These are phyloP conservation scores for Meandrusa payeni DNA, from an alignment of 2,888 invertebrate species.

Conservation along the genomic window DNA sequence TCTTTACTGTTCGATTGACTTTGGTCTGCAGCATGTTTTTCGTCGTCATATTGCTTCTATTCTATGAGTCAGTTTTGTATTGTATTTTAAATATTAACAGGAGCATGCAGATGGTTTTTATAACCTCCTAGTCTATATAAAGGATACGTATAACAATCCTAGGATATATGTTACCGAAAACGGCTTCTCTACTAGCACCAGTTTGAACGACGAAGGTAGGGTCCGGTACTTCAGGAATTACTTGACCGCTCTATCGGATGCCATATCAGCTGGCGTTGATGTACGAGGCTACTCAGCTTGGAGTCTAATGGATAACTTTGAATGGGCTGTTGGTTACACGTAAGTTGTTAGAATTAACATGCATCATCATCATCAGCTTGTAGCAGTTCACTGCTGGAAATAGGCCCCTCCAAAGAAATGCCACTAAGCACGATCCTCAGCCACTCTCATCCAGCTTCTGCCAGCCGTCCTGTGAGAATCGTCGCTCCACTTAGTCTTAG, in stretches of 20 bases:
- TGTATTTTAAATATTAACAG: constrained; percentile 26
- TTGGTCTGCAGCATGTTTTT: no score
- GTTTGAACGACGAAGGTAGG: constrained; percentile 51
- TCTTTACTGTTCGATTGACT: no score
- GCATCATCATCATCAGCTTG: no score
- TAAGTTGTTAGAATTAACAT: constrained; percentile 7
- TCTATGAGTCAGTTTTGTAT: no score
- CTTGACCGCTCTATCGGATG: constrained; percentile 48
- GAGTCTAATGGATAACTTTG: constrained; percentile 82
- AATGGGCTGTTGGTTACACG: constrained; percentile 54
- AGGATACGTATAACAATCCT: constrained; percentile 29
- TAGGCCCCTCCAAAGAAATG: no score
- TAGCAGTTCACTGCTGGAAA: no score
- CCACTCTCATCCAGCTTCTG: no score
- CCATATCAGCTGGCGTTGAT: constrained; percentile 52
- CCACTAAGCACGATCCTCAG: no score
- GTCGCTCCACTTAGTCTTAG: no score
- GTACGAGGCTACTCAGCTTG: constrained; percentile 75
- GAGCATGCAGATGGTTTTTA: constrained; percentile 30
- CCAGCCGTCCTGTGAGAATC: no score
- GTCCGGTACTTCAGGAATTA: constrained; percentile 49
- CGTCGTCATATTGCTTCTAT: no score
- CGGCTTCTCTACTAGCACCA: constrained; percentile 58
- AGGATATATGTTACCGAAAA: constrained; percentile 67
- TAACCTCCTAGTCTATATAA: constrained; percentile 26